Evolutionary conservation across 2,888 invertebrate species (phyloP), one percentile per base, ranked within the genome.

Genomic region (Cataglyphis albicans): DNA sequence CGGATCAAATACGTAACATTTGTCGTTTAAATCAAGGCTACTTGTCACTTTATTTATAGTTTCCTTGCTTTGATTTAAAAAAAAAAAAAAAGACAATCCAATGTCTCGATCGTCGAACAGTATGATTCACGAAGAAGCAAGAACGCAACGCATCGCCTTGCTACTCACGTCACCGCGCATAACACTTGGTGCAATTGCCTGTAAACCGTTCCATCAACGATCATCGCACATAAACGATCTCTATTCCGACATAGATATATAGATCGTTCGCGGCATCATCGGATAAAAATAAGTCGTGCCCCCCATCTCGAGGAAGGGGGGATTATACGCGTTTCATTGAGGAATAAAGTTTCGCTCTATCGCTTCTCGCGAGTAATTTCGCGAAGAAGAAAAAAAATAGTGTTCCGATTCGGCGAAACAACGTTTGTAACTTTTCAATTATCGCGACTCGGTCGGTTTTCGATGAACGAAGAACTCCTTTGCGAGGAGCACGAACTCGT

Each of bases 121-220:
- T 0, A 12, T 80, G 78, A 80, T 80, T 80, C 70, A 78, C 25
- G 32, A 44, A 80, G 72, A 32, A 57, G 38, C 4, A n/a, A 70
- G 78, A 80, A 68, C 70, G 18, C 29, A 38, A 41, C 32, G n/a
- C 70, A 59, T 57, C 41, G 35, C 65, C 65, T 65, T 18, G 12
- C 72, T 12, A 72, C 57, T 80, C 78, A 72, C 78, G 78, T 80
- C 78, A 80, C 6, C 72, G 32, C 41, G 59, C 25, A 44, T 59
- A 72, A 80, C 57, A 44, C 41, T 72, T 35, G 78, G 32, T 59
- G 72, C 72, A 59, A 80, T 80, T 72, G 72, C 29, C 32, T 5
- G 57, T 59, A 80, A 80, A 18, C 6, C 57, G 41, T 7, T 12
- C 35, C 21, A 70, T 80, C 72, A 80, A n/a, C 59, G 12, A 72